A percentile compares a stretch with the other conserved stretches of the same genome.
These are phyloP conservation scores for Gambusia affinis DNA, from an alignment of 2,113 vertebrate species.

Conservation along the genomic window DNA sequence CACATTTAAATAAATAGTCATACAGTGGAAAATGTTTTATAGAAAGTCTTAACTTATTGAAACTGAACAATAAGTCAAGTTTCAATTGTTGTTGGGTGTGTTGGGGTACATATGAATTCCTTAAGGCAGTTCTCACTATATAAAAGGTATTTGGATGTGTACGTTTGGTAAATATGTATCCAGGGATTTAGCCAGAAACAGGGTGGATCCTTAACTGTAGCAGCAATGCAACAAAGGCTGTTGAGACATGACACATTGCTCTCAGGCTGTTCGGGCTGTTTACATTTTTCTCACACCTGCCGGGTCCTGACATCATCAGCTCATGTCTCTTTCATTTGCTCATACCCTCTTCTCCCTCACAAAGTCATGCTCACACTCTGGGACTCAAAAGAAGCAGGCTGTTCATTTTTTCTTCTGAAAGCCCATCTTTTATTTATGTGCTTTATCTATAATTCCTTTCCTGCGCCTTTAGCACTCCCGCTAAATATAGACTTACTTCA, in stretches of 20 bases:
- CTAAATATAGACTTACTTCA: slow-evolving; percentile 52
- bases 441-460: slow-evolving; percentile 52
- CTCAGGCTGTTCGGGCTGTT: neutral
- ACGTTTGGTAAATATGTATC: neutral
- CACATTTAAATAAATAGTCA: too few relatives aligned
- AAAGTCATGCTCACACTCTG: slow-evolving; percentile 9
- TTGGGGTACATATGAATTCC: too few relatives aligned
- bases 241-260: neutral
- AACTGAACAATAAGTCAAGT: too few relatives aligned
- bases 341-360: slow-evolving; percentile 19
- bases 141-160: neutral
- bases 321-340: neutral
- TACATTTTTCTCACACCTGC: slow-evolving; percentile 9
- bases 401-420: slow-evolving; percentile 38
- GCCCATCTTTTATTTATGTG: slow-evolving; percentile 61
- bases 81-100: too few relatives aligned
- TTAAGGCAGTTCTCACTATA: neutral
- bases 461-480: slow-evolving; percentile 13
- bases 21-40: too few relatives aligned
- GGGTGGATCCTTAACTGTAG: neutral
- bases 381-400: slow-evolving; percentile 13
- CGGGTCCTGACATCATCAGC: neutral
- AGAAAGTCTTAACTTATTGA: too few relatives aligned
- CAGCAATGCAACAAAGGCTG: neutral
- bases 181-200: neutral